Conservation (phyloP, 2,797 vertebrate species). For the Moxostoma hubbsi region DNA sequence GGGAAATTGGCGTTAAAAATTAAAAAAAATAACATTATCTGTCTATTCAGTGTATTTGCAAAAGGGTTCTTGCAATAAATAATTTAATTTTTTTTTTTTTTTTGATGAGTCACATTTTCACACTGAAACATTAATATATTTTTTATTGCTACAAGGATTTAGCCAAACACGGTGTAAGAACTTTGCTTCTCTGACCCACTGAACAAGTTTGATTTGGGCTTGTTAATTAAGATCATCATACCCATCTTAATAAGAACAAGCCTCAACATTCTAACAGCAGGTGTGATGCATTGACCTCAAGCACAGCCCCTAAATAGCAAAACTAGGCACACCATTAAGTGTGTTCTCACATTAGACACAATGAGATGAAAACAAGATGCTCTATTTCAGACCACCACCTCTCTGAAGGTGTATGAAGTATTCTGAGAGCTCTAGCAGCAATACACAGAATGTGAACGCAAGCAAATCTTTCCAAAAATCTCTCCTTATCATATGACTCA, state of each 20-base stretch:
- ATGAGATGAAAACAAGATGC: slow-evolving; percentile 54
- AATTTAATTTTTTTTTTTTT: too few species aligned
- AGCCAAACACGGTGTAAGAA: slow-evolving; percentile 1
- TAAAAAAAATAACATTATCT: background rate
- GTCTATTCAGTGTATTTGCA: background rate
- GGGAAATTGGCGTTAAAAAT: too few species aligned
- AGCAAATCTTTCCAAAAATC: background rate
- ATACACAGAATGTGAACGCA: slow-evolving; percentile 26
- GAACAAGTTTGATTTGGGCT: slow-evolving; percentile 41
- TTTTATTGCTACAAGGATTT: too few species aligned
- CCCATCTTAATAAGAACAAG: slow-evolving; percentile 49
- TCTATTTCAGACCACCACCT: slow-evolving; percentile 34
- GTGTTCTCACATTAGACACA: slow-evolving; percentile 41
- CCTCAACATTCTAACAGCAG: slow-evolving; percentile 34
- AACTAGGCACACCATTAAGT: slow-evolving; percentile 26
- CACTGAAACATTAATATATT: background rate
- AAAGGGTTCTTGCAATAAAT: background rate
- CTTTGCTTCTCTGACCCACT: slow-evolving; percentile 41
- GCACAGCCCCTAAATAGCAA: slow-evolving; percentile 36
- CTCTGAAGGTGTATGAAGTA: slow-evolving; percentile 44
- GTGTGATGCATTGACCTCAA: slow-evolving; percentile 53
- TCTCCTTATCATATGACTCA: slow-evolving; percentile 39
- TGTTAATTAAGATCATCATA: slow-evolving; percentile 44
- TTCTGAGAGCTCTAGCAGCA: slow-evolving; percentile 25
- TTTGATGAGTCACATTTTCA: background rate